Evolutionary conservation across 2,888 invertebrate genomes (phyloP).

Genomic region (Proisotoma minuta): DNA sequence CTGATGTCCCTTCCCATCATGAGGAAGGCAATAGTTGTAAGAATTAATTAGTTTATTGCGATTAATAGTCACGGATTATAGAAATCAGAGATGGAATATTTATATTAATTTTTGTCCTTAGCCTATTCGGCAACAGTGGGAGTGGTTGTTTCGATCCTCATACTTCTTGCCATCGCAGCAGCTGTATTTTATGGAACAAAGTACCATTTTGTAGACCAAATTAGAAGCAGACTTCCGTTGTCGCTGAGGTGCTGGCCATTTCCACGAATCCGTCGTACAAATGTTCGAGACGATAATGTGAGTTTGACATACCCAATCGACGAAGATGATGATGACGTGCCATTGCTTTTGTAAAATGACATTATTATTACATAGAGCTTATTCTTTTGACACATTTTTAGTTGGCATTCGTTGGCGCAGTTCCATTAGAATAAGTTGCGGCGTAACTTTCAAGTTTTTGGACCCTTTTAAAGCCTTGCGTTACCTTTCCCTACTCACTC

Average conservation of each 20-base stretch:
- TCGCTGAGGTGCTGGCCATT: slow-evolving; percentile 29
- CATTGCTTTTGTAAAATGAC: slow-evolving; percentile 22
- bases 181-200: slow-evolving; percentile 30
- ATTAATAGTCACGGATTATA: too few species aligned
- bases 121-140: slow-evolving; percentile 27
- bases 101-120: slow-evolving; percentile 7
- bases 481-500: too few species aligned
- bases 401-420: too few species aligned
- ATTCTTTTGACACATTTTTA: too few species aligned
- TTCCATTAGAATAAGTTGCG: too few species aligned
- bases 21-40: slow-evolving; percentile 19
- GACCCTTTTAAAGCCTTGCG: too few species aligned
- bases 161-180: slow-evolving; percentile 24
- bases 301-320: slow-evolving; percentile 29
- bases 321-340: slow-evolving; percentile 24
- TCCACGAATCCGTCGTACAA: slow-evolving; percentile 11
- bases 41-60: slow-evolving; percentile 1
- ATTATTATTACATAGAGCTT: too few species aligned
- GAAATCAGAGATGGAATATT: background rate
- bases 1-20: slow-evolving; percentile 11
- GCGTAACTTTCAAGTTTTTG: too few species aligned
- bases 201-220: slow-evolving; percentile 21
- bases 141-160: slow-evolving; percentile 21
- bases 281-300: slow-evolving; percentile 29
- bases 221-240: slow-evolving; percentile 23